These are phyloP conservation scores for Halcyon smyrnensis DNA, from an alignment of 2,797 vertebrate genomes.

Conservation along the genomic window DNA sequence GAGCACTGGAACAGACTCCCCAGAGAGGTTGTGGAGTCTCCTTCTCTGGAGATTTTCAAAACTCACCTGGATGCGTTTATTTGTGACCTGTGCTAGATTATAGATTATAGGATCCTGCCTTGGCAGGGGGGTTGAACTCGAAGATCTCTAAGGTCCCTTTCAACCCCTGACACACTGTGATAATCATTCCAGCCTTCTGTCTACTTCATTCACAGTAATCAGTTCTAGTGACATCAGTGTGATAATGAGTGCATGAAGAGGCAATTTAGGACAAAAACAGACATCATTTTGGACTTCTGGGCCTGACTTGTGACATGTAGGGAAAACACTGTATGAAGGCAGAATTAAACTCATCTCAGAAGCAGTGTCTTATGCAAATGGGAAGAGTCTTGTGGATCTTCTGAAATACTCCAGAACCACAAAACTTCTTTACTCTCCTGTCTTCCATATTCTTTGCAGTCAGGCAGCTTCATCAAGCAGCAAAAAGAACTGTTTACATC, in stretches of 20 bases:
- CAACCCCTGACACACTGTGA: no score
- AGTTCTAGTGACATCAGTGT: neutral
- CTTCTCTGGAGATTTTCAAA: no score
- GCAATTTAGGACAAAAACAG: neutral
- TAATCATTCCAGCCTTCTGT: neutral
- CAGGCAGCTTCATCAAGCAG: neutral
- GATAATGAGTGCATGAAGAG: neutral
- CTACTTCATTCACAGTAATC: neutral
- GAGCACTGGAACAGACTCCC: no score
- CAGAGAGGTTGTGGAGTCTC: no score
- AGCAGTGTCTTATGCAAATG: neutral
- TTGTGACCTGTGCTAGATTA: no score
- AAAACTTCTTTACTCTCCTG: neutral
- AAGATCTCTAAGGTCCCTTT: no score
- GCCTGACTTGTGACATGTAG: neutral
- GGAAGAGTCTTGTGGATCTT: neutral
- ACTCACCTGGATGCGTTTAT: no score
- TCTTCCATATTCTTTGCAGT: neutral
- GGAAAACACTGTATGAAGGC: neutral
- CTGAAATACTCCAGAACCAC: neutral
- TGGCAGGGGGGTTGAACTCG: no score
- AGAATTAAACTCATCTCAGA: neutral
- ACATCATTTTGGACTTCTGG: neutral
- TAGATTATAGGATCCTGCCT: no score
- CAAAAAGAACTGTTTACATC: neutral